These are phyloP conservation scores for Laticauda laticaudata DNA, from an alignment of 2,113 vertebrate genomes.

Conservation along the genomic window DNA sequence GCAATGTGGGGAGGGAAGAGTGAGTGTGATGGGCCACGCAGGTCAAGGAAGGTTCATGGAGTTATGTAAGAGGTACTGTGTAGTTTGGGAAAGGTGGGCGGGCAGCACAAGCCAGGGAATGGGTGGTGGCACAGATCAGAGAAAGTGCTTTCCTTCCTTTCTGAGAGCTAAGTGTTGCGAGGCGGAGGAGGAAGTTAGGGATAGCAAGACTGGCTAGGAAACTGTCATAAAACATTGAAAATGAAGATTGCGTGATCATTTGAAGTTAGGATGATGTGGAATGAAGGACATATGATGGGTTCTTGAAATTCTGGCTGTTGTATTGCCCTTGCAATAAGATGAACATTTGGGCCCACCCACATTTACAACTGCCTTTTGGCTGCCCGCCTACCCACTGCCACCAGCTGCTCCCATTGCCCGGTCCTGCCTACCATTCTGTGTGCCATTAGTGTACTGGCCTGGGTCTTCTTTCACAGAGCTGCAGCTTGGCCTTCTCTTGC, in stretches of 20 bases:
- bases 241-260: background rate
- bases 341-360: background rate
- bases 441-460: background rate
- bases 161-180: background rate
- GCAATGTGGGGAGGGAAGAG: background rate
- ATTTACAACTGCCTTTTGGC: background rate
- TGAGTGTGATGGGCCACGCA: background rate
- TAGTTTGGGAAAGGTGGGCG: background rate
- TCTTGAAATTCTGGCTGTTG: background rate
- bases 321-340: background rate
- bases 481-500: background rate
- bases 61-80: too few species aligned
- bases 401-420: background rate
- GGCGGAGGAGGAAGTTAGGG: background rate
- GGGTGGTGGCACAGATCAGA: background rate
- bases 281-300: background rate
- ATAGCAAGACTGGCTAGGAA: background rate
- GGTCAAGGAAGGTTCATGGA: background rate
- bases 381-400: background rate
- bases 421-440: background rate
- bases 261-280: background rate
- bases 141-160: background rate
- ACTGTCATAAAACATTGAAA: background rate
- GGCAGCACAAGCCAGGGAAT: background rate
- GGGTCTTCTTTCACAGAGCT: background rate